Evolutionary conservation across 92 coral and sea anemone genomes (phyloP), one percentile per base, ranked within the genome.

Genomic region (Ricordea florida): DNA sequence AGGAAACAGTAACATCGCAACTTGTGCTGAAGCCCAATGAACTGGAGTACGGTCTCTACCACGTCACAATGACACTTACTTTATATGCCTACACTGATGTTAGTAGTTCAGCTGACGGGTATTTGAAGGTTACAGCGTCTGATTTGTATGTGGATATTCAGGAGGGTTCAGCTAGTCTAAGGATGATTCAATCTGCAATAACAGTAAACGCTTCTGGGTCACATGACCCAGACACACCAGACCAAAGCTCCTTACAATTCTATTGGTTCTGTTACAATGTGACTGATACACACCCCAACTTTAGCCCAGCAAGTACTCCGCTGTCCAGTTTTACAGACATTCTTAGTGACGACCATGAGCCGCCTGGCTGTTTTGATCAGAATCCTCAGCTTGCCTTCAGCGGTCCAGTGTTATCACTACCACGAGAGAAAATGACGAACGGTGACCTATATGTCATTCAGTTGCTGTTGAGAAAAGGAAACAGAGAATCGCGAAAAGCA

Each of bases 151-250:
- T 76, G 6, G 62, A 42, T 24, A 43, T 85, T 0, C 70, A 49
- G 36, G 85, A 85, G 23, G 90, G 90, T 9, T 69, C 86, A 11
- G 90, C 74, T 10, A 78, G 45, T 35, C 29, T 49, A 44, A 78
- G 90, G 38, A 24, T 17, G 35, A 24, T 25, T 20, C 47, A 42
- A 10, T 48, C 64, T 1, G 60, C 66, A 42, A 52, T 85, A 20
- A n/a, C 21, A 1, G 46, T 85, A n/a, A 83, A 79, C 56, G 90
- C 85, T n/a, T 32, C 80, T 26, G 76, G 70, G n/a, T 85, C 90
- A 36, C 45, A 16, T 58, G 90, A 85, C 32, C 90, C 82, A 1
- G 90, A 85, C 15, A 16, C 26, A 11, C 20, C 34, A 5, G 62
- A 41, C 26, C 49, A 57, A 28, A 71, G 50, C 20, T 43, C 51